Percentiles rank a stretch among this genome's conserved stretches.
Conservation (phyloP, 2,888 invertebrate genomes). For the Sylvicola cinctus region DNA sequence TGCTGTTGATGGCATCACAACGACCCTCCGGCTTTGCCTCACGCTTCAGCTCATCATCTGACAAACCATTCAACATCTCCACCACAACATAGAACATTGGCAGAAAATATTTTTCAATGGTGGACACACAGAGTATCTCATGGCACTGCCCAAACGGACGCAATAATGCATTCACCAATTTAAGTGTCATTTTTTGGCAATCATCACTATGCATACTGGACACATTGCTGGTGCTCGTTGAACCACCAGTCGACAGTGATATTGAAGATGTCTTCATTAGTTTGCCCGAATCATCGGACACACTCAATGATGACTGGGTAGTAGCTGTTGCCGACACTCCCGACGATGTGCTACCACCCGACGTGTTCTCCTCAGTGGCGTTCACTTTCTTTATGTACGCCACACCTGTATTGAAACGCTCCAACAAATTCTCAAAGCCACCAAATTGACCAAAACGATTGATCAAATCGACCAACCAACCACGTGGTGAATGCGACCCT, state of each 20-base stretch:
- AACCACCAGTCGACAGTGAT: constrained; percentile 8
- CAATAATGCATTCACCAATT: constrained; percentile 59
- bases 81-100: constrained; percentile 86
- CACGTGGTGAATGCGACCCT: constrained; percentile 71
- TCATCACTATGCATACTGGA: constrained; percentile 11
- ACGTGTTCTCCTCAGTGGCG: constrained; percentile 19
- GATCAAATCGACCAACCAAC: constrained; percentile 91
- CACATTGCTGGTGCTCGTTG: constrained; percentile 8
- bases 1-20: constrained; percentile 86
- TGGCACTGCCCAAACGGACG: constrained; percentile 84
- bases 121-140: constrained; percentile 73
- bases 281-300: constrained; percentile 9
- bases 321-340: constrained; percentile 12
- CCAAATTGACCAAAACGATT: constrained; percentile 81
- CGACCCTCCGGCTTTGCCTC: constrained; percentile 88
- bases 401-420: constrained; percentile 59
- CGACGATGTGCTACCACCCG: constrained; percentile 13
- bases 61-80: constrained; percentile 71
- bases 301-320: constrained; percentile 8
- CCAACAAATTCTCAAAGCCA: constrained; percentile 71
- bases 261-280: constrained; percentile 11
- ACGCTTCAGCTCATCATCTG: constrained; percentile 87
- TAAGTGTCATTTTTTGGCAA: constrained; percentile 35
- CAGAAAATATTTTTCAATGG: constrained; percentile 80
- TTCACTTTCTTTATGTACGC: constrained; percentile 34